Conservation (phyloP, 1,140 invertebrate genomes). For the Sinella curviseta region DNA sequence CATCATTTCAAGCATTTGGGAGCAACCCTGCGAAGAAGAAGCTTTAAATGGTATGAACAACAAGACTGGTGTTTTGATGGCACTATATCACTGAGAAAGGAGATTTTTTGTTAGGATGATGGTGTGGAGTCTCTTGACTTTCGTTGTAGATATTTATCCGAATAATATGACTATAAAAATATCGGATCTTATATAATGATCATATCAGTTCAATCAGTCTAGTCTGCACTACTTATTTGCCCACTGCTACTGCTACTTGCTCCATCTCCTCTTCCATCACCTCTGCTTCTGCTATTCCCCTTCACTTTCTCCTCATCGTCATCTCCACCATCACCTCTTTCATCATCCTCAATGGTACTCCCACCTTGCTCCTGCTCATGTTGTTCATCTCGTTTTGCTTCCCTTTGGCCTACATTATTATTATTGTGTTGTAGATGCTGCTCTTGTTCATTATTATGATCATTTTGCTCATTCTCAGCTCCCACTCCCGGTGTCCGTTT, state of each 20-base stretch:
- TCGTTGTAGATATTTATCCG: too few relatives aligned
- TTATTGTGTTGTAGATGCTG: neutral
- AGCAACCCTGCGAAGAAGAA: too few relatives aligned
- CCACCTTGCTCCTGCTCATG: neutral
- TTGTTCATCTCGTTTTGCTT: neutral
- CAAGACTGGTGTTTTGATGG: too few relatives aligned
- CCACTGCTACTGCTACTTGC: neutral
- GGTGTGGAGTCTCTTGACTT: too few relatives aligned
- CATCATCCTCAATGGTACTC: neutral
- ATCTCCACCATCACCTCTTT: neutral
- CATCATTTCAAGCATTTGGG: neutral
- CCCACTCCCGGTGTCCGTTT: conserved; percentile 83
- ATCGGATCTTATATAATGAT: too few relatives aligned
- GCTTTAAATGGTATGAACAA: too few relatives aligned
- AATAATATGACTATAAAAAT: too few relatives aligned
- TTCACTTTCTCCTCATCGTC: neutral
- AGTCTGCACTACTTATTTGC: neutral
- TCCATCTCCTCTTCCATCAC: conserved; percentile 1
- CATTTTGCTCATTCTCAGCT: conserved; percentile 62
- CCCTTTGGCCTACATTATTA: neutral
- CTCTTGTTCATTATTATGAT: neutral
- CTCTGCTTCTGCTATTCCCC: neutral
- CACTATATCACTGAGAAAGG: too few relatives aligned
- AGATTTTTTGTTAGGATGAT: too few relatives aligned
- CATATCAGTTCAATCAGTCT: neutral